Evolutionary conservation across 1,140 invertebrate genomes (phyloP).

Genomic region (Battus philenor): DNA sequence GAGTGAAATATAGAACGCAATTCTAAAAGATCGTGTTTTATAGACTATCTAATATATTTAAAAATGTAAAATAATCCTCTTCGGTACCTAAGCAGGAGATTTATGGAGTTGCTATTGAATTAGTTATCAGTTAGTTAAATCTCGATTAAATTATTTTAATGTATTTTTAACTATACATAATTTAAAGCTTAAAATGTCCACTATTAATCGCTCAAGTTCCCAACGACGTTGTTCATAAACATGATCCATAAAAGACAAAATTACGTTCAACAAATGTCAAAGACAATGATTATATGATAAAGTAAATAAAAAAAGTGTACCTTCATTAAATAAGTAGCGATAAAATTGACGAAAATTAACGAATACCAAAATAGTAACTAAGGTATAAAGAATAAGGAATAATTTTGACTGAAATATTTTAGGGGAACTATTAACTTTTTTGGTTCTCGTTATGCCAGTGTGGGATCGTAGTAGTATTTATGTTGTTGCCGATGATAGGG

Average conservation of each 20-base stretch:
- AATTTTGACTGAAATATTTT: slow-evolving; percentile 12
- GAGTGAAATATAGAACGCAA: too few species aligned
- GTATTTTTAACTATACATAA: too few species aligned
- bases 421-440: slow-evolving; percentile 38
- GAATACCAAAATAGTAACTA: neutral
- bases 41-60: too few species aligned
- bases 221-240: slow-evolving; percentile 2
- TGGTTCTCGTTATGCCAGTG: slow-evolving; percentile 34
- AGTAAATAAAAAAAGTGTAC: neutral
- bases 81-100: too few species aligned
- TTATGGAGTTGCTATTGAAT: too few species aligned
- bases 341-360: slow-evolving; percentile 16
- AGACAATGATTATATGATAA: neutral
- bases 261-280: slow-evolving; percentile 1
- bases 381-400: neutral
- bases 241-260: neutral
- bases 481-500: slow-evolving; percentile 53
- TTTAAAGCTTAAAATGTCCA: too few species aligned
- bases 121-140: too few species aligned
- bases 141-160: too few species aligned
- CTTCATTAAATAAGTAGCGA: neutral
- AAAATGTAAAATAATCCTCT: too few species aligned
- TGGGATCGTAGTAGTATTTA: slow-evolving; percentile 61
- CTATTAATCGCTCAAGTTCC: too few species aligned
- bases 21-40: too few species aligned